Conservation (phyloP, 2,113 vertebrate genomes). For the Bombycilla garrulus region DNA sequence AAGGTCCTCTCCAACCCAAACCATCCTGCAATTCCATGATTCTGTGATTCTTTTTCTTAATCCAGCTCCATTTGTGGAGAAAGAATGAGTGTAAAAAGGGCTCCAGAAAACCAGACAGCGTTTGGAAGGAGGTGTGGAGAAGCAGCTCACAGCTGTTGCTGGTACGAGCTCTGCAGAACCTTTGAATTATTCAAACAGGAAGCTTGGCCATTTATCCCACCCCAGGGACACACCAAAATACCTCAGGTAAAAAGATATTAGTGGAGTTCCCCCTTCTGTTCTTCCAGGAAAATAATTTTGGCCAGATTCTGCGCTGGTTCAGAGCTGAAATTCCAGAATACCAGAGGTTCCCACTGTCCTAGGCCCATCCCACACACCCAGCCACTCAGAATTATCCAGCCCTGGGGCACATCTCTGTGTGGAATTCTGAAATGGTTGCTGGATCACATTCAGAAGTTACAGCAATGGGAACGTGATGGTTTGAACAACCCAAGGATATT, state of each 20-base stretch:
- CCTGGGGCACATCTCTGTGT: background rate
- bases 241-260: background rate
- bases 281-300: background rate
- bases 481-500: background rate
- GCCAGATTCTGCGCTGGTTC: fast-evolving
- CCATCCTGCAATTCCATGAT: background rate
- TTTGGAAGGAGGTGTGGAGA: background rate
- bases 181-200: background rate
- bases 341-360: background rate
- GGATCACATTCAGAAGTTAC: background rate
- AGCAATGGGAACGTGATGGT: background rate
- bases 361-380: no score
- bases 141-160: background rate
- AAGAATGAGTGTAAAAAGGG: background rate
- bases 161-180: background rate
- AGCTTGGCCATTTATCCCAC: background rate
- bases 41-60: background rate
- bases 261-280: background rate
- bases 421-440: background rate
- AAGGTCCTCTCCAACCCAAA: background rate
- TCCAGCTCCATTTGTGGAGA: background rate
- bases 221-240: background rate
- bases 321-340: background rate
- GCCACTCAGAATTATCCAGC: background rate
- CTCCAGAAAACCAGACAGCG: background rate